phyloP scores from a whole-genome alignment of 2,797 vertebrate genomes.

The Saxicola maurus region DNA sequence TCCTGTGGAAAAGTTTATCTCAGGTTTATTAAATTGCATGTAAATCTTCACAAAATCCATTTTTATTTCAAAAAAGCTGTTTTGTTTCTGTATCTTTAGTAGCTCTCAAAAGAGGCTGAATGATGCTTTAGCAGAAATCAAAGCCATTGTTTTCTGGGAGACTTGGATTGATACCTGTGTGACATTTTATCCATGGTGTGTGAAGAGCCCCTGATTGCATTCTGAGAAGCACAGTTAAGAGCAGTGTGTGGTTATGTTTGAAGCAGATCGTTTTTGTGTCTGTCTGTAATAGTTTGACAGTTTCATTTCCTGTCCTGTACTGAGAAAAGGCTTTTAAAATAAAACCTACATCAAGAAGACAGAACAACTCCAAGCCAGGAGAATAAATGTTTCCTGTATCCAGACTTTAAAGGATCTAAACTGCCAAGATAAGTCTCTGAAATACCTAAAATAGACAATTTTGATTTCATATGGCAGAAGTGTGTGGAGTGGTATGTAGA shows the following conservation, averaged over 20 bases:
- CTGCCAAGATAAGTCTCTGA: conserved; percentile 10
- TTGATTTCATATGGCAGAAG: conserved; percentile 25
- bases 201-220: background rate
- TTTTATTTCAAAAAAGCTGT: background rate
- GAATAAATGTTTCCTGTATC: conserved; percentile 21
- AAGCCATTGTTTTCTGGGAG: background rate
- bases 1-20: background rate
- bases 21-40: background rate
- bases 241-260: background rate
- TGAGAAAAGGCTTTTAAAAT: conserved; percentile 19
- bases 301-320: conserved; percentile 19
- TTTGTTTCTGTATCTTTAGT: background rate
- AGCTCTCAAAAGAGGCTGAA: background rate
- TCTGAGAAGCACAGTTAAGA: background rate
- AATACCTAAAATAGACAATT: conserved; percentile 14
- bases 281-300: background rate
- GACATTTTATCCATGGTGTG: background rate
- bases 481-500: conserved; percentile 21
- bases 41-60: background rate
- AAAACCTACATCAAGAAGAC: conserved; percentile 7
- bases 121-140: background rate
- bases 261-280: background rate
- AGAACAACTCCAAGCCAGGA: background rate
- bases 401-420: conserved; percentile 5
- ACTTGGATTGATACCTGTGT: background rate